Percentiles rank a stretch among this genome's conserved stretches.
Conservation (phyloP, 92 coral and sea anemone species). For the Isaurus tuberculatus region DNA sequence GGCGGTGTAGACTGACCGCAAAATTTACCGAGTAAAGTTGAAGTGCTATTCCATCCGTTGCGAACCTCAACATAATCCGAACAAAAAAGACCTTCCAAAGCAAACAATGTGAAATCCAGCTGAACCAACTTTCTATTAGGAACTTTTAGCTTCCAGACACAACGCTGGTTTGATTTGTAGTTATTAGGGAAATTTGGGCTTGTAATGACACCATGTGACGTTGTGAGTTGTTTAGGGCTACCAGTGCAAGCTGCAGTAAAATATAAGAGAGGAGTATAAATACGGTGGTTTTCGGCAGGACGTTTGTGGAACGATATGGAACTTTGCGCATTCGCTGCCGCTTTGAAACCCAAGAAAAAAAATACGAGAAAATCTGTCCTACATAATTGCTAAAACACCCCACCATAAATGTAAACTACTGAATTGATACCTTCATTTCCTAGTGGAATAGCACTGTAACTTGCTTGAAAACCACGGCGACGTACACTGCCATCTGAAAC, state of each 20-base stretch:
- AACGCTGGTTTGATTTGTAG: background rate
- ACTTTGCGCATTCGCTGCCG: no score
- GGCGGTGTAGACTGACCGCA: constrained; percentile 8
- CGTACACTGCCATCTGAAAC: background rate
- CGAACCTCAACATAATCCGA: background rate
- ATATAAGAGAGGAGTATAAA: background rate
- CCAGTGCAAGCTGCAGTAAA: background rate
- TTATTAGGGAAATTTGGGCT: constrained; percentile 7
- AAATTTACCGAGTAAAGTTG: background rate
- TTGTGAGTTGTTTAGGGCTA: background rate
- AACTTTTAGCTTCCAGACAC: constrained; percentile 11
- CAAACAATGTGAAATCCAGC: constrained; percentile 6
- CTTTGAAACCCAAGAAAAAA: no score
- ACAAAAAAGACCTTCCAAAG: background rate
- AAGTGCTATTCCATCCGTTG: background rate
- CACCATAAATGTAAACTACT: no score
- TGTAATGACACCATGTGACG: background rate
- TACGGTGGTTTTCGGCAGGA: no score
- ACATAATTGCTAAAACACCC: no score
- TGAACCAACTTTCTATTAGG: background rate
- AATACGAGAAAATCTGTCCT: no score
- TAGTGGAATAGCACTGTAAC: constrained; percentile 12
- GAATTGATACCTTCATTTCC: background rate
- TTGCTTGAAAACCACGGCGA: background rate
- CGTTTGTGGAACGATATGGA: no score